These are phyloP conservation scores for Macrobrachium nipponense DNA, from an alignment of 1,140 invertebrate genomes.

Conservation along the genomic window DNA sequence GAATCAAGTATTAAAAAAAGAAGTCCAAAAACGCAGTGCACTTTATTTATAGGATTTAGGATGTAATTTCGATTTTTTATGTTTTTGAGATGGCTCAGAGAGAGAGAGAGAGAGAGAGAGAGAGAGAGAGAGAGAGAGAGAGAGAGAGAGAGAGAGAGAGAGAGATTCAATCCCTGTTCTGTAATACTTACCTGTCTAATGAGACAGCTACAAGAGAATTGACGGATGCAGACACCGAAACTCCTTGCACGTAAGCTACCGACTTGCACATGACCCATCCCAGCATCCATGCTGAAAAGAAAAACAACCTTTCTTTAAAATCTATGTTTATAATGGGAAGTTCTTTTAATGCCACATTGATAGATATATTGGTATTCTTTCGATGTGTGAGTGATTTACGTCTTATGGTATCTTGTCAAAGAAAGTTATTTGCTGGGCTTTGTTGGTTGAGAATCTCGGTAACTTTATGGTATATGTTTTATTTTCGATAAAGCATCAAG, in stretches of 20 bases:
- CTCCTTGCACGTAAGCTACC: conserved; percentile 75
- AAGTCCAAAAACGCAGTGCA: too few relatives aligned
- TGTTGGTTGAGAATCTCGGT: too few relatives aligned
- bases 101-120: conserved; percentile 6
- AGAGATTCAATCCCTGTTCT: not conserved
- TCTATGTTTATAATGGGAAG: too few relatives aligned
- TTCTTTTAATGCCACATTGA: too few relatives aligned
- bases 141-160: conserved; percentile 11
- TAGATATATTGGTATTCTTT: too few relatives aligned
- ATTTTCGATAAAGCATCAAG: too few relatives aligned
- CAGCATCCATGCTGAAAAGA: conserved; percentile 73
- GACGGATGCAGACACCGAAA: conserved; percentile 75
- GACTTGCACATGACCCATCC: conserved; percentile 75
- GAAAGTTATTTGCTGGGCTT: too few relatives aligned
- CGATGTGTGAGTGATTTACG: too few relatives aligned
- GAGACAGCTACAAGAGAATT: conserved; percentile 76
- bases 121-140: conserved; percentile 17
- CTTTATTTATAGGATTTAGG: too few relatives aligned
- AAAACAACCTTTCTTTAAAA: not conserved
- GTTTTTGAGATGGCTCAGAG: not conserved
- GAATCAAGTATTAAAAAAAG: too few relatives aligned
- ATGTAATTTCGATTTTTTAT: not conserved
- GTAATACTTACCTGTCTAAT: conserved; percentile 69
- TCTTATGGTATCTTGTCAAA: too few relatives aligned
- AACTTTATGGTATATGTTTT: too few relatives aligned